Evolutionary conservation across 2,888 invertebrate species (phyloP), one percentile per base, ranked within the genome.

Genomic region (Sesamia inferens): DNA sequence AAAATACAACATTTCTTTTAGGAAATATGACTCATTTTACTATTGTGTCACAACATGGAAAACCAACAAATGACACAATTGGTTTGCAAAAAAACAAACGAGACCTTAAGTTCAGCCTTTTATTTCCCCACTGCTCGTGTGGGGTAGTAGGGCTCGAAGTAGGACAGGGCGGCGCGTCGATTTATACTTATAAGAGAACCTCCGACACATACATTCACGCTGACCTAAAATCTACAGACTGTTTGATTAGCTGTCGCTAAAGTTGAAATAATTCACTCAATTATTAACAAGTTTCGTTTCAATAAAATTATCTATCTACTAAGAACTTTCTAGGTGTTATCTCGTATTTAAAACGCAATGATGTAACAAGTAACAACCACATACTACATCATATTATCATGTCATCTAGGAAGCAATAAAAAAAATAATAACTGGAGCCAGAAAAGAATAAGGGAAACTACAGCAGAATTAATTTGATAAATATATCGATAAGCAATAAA

Each of bases 91-190:
- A 57, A 59, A 61, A 57, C 57, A 44, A 59, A 59, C 22, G 48
- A 64, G 71, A 71, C 76, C 67, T 70, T 74, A 64, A 31, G 63
- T 55, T 78, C 54, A 64, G 75, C 66, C 75, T 71, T 68, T 67
- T 54, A 71, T 64, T 71, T 66, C 31, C 69, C 54, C 57, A 63
- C 22, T 55, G 22, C 42, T 13, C 5, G 59, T 55, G 80, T 73
- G 59, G 77, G 70, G 57, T 61, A n/a, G 58, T 55, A 39, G 68
- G n/a, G 55, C 55, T 55, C 42, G 24, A 78, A 78, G 71, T 81
- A 61, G 78, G 81, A 42, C 81, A 75, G 57, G 57, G 71, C 57
- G 68, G 63, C 70, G 69, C 74, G 63, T 54, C 74, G 42, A 31
- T 57, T 22, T 59, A 59, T 67, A n/a, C n/a, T n/a, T n/a, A 62